Percentiles rank a stretch among this genome's conserved stretches.
These are phyloP conservation scores for Elysia crispata DNA, from an alignment of 2,888 invertebrate species.

Conservation along the genomic window DNA sequence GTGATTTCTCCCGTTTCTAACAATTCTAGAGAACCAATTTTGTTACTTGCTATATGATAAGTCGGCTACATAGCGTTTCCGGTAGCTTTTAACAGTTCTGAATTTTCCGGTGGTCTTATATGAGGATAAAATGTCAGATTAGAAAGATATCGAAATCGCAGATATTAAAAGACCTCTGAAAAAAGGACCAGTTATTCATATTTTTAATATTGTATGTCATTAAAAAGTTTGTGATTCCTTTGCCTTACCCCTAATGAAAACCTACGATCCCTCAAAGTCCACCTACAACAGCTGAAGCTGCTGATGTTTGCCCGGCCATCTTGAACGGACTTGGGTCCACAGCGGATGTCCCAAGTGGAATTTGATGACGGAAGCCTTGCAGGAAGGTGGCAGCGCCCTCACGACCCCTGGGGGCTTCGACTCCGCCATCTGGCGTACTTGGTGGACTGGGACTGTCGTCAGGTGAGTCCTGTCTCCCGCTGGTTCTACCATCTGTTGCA, in stretches of 20 bases:
- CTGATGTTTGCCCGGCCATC: slow-evolving; percentile 30
- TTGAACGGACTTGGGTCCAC: slow-evolving; percentile 40
- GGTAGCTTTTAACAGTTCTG: too few relatives aligned
- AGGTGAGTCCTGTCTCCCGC: not conserved
- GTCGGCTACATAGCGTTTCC: too few relatives aligned
- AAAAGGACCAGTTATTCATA: not conserved
- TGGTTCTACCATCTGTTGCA: slow-evolving; percentile 3
- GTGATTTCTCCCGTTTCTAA: too few relatives aligned
- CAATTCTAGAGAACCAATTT: too few relatives aligned
- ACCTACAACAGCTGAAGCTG: slow-evolving; percentile 40
- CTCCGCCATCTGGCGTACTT: slow-evolving; percentile 9
- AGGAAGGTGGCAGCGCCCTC: slow-evolving; percentile 31
- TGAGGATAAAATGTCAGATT: too few relatives aligned
- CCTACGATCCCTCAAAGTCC: not conserved
- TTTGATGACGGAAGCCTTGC: slow-evolving; percentile 33
- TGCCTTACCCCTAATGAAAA: not conserved
- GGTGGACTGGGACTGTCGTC: not conserved
- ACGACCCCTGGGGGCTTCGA: not conserved
- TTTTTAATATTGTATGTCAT: too few relatives aligned
- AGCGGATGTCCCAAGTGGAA: slow-evolving; percentile 22
- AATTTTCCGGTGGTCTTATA: too few relatives aligned
- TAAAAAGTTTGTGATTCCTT: too few relatives aligned
- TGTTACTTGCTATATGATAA: too few relatives aligned
- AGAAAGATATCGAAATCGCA: too few relatives aligned
- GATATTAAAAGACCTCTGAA: not conserved